Conservation (phyloP, 1,140 invertebrate species). For the Apis florea region DNA sequence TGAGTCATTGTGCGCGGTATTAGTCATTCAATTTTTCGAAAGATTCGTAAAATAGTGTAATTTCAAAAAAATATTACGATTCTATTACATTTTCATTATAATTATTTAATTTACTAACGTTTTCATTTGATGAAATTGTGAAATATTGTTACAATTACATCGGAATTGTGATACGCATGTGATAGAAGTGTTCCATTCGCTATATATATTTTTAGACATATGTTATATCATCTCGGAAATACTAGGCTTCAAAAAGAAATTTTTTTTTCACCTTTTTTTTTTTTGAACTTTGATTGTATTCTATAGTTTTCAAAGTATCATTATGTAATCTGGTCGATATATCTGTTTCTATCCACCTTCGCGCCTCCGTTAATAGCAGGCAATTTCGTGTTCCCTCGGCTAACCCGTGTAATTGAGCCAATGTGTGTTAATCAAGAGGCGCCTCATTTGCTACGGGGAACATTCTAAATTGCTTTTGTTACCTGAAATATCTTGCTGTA, state of each 20-base stretch:
- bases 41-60: background rate
- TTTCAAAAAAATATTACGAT: background rate
- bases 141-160: background rate
- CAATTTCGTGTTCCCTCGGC: conserved; percentile 65
- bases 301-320: conserved; percentile 48
- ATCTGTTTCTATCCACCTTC: conserved; percentile 61
- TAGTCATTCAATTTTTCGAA: background rate
- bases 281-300: conserved; percentile 34
- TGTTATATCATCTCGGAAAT: background rate
- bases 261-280: conserved; percentile 22
- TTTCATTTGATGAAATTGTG: background rate
- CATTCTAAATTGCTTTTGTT: conserved; percentile 69
- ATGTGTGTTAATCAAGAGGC: conserved; percentile 68
- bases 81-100: background rate
- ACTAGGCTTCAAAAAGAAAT: conserved; percentile 29
- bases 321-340: conserved; percentile 60
- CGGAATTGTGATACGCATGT: background rate
- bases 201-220: background rate
- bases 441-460: conserved; percentile 67
- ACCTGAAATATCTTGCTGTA: conserved; percentile 51
- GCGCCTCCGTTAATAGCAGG: conserved; percentile 66
- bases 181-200: background rate
- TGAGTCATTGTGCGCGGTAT: background rate
- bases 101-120: background rate
- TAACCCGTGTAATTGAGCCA: conserved; percentile 68